Conservation (phyloP, 2,113 vertebrate species). For the Laticauda laticaudata region DNA sequence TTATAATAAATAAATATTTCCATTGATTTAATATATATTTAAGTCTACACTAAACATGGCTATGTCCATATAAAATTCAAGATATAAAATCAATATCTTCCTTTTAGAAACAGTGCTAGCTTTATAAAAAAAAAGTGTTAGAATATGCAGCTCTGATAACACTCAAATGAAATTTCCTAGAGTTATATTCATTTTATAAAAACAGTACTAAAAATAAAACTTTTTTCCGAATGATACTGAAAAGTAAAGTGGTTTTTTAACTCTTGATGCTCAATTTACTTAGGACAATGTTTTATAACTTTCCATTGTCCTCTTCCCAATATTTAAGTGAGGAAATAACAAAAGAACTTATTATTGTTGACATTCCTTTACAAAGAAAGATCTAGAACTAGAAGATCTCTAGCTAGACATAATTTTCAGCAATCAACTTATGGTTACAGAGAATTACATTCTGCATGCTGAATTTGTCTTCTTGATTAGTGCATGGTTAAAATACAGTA, state of each 20-base stretch:
- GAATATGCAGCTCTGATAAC: neutral
- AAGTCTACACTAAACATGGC: neutral
- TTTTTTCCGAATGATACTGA: neutral
- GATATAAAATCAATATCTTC: neutral
- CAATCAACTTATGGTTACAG: neutral
- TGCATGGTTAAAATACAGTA: neutral
- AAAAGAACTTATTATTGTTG: slow-evolving; percentile 16
- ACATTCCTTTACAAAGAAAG: neutral
- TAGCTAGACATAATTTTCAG: neutral
- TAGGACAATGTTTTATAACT: neutral
- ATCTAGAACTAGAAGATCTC: too few species aligned
- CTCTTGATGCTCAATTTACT: slow-evolving; percentile 6
- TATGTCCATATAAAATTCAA: neutral
- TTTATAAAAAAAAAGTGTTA: neutral
- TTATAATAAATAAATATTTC: neutral
- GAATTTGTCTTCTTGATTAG: neutral
- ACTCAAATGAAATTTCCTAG: neutral
- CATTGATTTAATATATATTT: neutral
- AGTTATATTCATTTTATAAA: neutral
- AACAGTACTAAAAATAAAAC: neutral
- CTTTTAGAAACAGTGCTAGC: neutral
- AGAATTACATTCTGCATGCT: neutral
- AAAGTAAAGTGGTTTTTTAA: neutral
- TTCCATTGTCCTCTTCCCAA: neutral
- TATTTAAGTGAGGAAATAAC: neutral